Evolutionary conservation across 2,888 invertebrate species (phyloP).

Genomic region (Caenorhabditis uteleia): DNA sequence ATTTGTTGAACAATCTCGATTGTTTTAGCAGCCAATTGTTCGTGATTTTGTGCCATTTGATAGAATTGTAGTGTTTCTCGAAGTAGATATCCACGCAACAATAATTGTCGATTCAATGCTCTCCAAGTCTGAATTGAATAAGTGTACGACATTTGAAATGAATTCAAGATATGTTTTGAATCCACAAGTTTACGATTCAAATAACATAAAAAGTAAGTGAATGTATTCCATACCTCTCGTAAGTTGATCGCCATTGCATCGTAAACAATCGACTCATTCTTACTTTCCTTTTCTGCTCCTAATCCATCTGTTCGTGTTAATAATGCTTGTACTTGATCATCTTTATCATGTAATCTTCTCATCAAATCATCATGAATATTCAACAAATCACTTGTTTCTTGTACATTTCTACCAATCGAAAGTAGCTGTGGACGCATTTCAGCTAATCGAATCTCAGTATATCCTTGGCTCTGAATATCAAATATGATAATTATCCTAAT

Average conservation of each 20-base stretch:
- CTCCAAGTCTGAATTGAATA: constrained; percentile 76
- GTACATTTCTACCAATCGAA: constrained; percentile 80
- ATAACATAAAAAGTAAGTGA: constrained; percentile 4
- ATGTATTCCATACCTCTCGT: constrained; percentile 39
- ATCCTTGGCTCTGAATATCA: constrained; percentile 79
- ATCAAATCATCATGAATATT: constrained; percentile 84
- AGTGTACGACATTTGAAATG: constrained; percentile 7
- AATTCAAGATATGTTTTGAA: not conserved
- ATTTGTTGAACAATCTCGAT: constrained; percentile 28
- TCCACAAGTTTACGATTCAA: not conserved
- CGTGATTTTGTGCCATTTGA: constrained; percentile 71
- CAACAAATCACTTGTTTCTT: constrained; percentile 80
- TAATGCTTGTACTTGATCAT: constrained; percentile 86
- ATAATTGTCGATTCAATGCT: constrained; percentile 82
- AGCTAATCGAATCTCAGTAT: constrained; percentile 83
- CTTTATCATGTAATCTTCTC: constrained; percentile 83
- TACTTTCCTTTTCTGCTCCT: constrained; percentile 77
- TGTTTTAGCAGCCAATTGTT: constrained; percentile 40
- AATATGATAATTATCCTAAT: not conserved
- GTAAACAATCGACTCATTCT: constrained; percentile 70
- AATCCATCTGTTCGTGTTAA: constrained; percentile 85
- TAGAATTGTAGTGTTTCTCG: constrained; percentile 83
- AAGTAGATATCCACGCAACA: constrained; percentile 80
- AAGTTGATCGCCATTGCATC: constrained; percentile 49
- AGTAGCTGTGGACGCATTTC: constrained; percentile 85